Percentiles rank a stretch among this genome's conserved stretches.
phyloP scores from a whole-genome alignment of 1,140 invertebrate species.

The Leptonema lineaticorne region DNA sequence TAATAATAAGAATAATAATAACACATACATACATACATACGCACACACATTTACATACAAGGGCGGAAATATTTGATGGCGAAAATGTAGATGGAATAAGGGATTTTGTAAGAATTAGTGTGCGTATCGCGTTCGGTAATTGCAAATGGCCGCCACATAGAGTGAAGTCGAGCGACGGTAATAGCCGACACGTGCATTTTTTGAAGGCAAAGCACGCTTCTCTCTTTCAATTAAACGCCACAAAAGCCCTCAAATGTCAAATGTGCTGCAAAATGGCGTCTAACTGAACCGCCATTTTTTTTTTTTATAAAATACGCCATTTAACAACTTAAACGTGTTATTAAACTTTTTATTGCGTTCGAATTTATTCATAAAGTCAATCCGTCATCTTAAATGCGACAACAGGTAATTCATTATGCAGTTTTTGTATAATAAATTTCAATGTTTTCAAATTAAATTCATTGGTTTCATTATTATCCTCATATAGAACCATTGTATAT shows the following conservation, averaged over 20 bases:
- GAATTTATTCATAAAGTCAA: too few relatives aligned
- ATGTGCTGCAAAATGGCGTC: background rate
- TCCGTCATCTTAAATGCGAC: too few relatives aligned
- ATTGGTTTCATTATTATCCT: too few relatives aligned
- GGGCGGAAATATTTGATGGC: too few relatives aligned
- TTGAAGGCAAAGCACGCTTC: background rate
- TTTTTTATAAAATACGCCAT: background rate
- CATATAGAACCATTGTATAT: too few relatives aligned
- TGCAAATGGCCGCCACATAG: background rate
- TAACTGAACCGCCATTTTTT: background rate
- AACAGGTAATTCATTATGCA: too few relatives aligned
- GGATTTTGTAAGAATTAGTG: background rate
- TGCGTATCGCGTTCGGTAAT: background rate
- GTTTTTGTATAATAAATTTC: too few relatives aligned
- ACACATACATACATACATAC: too few relatives aligned
- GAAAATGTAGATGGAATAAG: background rate
- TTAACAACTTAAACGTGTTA: background rate
- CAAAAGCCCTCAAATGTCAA: background rate
- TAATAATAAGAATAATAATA: too few relatives aligned
- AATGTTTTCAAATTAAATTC: too few relatives aligned
- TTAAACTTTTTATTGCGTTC: too few relatives aligned
- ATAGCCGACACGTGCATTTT: background rate
- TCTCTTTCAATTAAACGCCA: background rate
- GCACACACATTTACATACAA: too few relatives aligned
- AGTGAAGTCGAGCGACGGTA: background rate